phyloP scores from a whole-genome alignment of 2,888 invertebrate species.

The Spialia ferax region DNA sequence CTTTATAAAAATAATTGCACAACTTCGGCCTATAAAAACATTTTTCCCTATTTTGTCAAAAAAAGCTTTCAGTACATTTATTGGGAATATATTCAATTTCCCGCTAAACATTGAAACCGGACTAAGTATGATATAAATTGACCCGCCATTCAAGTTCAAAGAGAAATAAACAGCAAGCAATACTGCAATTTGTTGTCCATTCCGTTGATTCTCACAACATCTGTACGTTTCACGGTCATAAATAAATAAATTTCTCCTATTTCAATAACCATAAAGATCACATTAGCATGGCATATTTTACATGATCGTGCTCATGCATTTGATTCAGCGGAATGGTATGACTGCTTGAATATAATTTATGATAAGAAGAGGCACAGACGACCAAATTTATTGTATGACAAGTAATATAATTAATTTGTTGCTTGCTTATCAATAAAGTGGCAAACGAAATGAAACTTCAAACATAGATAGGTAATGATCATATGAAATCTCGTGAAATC shows the following conservation, averaged over 20 bases:
- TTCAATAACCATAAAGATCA: background rate
- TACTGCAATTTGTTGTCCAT: background rate
- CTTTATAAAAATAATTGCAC: too few species aligned
- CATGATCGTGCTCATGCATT: slow-evolving; percentile 6
- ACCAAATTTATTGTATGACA: background rate
- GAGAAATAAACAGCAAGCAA: background rate
- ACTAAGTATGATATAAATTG: background rate
- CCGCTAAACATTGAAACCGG: too few species aligned
- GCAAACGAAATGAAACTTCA: too few species aligned
- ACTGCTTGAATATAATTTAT: slow-evolving; percentile 9
- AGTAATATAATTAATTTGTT: background rate
- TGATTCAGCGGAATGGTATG: background rate
- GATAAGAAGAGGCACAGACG: background rate
- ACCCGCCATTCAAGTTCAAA: background rate
- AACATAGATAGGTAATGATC: too few species aligned
- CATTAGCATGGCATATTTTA: background rate
- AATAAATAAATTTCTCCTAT: slow-evolving; percentile 10
- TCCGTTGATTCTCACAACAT: background rate
- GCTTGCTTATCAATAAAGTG: background rate
- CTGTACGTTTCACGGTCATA: background rate
- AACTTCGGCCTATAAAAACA: too few species aligned
- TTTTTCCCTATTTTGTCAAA: too few species aligned
- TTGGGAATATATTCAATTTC: too few species aligned
- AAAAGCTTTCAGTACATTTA: too few species aligned
- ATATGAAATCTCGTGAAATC: too few species aligned